Evolutionary conservation across 2,797 vertebrate genomes (phyloP).

Genomic region (Mus caroli): DNA sequence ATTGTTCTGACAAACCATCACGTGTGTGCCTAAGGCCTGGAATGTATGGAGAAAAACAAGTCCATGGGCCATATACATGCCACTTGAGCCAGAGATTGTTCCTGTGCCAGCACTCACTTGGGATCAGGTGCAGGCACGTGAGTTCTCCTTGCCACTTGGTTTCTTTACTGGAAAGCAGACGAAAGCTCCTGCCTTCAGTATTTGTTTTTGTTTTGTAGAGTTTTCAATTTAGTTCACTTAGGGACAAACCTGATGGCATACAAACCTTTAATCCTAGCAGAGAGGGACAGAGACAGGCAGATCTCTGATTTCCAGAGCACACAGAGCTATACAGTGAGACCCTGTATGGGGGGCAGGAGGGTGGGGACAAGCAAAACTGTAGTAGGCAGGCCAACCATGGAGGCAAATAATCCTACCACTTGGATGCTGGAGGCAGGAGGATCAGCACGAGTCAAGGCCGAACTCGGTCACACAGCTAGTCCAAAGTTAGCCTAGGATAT

Average conservation of each 20-base stretch:
- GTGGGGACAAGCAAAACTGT: background rate
- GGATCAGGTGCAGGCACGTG: background rate
- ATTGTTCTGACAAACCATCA: constrained; percentile 23
- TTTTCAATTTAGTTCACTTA: background rate
- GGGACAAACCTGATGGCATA: background rate
- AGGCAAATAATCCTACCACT: background rate
- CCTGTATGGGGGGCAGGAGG: no score
- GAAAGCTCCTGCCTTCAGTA: background rate
- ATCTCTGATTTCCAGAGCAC: background rate
- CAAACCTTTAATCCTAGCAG: background rate
- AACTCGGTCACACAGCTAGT: background rate
- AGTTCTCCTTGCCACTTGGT: background rate
- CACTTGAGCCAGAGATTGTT: background rate
- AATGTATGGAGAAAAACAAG: constrained; percentile 50
- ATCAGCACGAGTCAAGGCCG: background rate
- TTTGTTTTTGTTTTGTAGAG: background rate
- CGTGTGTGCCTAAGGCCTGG: background rate
- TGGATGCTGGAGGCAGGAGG: background rate
- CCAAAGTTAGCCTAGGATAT: background rate
- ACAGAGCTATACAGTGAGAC: background rate
- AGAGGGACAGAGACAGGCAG: background rate
- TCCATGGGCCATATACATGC: background rate
- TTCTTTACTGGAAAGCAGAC: background rate
- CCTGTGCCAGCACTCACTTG: background rate
- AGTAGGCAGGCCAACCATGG: background rate